Percentiles rank a stretch among this genome's conserved stretches.
Conservation (phyloP, 2,888 invertebrate genomes). For the Ormia ochracea region DNA sequence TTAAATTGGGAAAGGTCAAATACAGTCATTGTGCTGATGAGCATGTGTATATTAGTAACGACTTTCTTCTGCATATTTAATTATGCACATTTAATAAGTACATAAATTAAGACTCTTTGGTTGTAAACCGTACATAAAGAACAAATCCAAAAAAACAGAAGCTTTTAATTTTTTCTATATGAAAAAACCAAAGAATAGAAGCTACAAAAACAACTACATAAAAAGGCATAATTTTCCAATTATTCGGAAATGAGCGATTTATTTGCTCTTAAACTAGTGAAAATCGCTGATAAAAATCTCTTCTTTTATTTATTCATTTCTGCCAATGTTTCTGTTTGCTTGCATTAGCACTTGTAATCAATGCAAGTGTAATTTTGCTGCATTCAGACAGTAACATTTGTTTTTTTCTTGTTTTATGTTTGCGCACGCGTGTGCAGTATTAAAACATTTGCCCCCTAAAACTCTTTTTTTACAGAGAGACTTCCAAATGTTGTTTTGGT, state of each 20-base stretch:
- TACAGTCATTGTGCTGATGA: too few relatives aligned
- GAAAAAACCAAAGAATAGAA: slow-evolving; percentile 9
- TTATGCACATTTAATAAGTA: too few relatives aligned
- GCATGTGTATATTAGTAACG: too few relatives aligned
- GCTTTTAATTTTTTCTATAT: not conserved
- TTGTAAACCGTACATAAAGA: too few relatives aligned
- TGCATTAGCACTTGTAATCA: slow-evolving; percentile 8
- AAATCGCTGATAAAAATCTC: slow-evolving; percentile 77
- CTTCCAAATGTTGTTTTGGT: not conserved
- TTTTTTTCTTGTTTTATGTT: slow-evolving; percentile 52
- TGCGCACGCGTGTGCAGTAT: slow-evolving; percentile 57
- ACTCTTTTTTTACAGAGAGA: too few relatives aligned
- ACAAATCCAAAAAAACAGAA: slow-evolving; percentile 4
- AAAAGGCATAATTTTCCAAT: slow-evolving; percentile 77
- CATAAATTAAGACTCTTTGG: too few relatives aligned
- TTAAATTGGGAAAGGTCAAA: too few relatives aligned
- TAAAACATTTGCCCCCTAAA: slow-evolving; percentile 65
- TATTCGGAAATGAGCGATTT: slow-evolving; percentile 78
- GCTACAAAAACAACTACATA: slow-evolving; percentile 27
- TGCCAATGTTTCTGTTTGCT: slow-evolving; percentile 7
- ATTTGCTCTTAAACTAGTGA: slow-evolving; percentile 78
- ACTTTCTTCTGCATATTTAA: too few relatives aligned
- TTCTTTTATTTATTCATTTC: slow-evolving; percentile 68
- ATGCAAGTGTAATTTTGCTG: slow-evolving; percentile 28
- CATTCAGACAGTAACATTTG: not conserved